phyloP scores from a whole-genome alignment of 2,797 vertebrate genomes.

The Columba guinea region DNA sequence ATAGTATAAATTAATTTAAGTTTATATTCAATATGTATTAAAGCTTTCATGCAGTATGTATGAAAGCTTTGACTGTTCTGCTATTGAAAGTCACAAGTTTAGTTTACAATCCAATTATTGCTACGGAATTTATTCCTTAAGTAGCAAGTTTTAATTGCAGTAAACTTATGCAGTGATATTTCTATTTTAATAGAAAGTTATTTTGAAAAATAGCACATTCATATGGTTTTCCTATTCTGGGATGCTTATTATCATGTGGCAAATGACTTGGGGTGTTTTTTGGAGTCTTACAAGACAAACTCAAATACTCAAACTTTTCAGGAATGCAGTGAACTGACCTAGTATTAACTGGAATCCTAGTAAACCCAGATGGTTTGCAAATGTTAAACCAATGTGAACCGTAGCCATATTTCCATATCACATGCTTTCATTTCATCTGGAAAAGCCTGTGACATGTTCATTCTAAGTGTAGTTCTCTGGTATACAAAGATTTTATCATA shows the following conservation, averaged over 20 bases:
- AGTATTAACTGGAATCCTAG: slow-evolving; percentile 43
- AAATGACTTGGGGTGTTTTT: slow-evolving; percentile 38
- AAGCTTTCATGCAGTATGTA: background rate
- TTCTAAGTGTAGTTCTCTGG: background rate
- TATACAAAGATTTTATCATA: slow-evolving; percentile 26
- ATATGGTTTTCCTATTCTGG: slow-evolving; percentile 32
- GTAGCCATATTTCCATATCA: background rate
- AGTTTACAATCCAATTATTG: background rate
- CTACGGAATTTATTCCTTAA: slow-evolving; percentile 30
- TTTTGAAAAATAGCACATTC: slow-evolving; percentile 35
- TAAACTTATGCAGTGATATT: slow-evolving; percentile 2
- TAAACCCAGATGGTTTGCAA: slow-evolving; percentile 45
- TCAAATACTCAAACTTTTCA: slow-evolving; percentile 43
- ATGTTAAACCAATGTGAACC: slow-evolving; percentile 32
- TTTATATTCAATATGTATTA: background rate
- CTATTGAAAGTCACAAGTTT: slow-evolving; percentile 39
- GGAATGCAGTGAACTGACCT: slow-evolving; percentile 1
- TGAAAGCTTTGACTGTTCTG: background rate
- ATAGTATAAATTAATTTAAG: background rate
- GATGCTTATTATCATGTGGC: background rate
- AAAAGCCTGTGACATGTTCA: slow-evolving; percentile 7
- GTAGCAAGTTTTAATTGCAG: slow-evolving; percentile 18
- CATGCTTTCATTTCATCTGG: slow-evolving; percentile 33
- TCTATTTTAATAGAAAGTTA: slow-evolving; percentile 49
- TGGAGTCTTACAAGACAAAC: slow-evolving; percentile 31